Base-by-base conservation (phyloP, 2,113 vertebrate genomes). In the Euleptes europaea region DNA sequence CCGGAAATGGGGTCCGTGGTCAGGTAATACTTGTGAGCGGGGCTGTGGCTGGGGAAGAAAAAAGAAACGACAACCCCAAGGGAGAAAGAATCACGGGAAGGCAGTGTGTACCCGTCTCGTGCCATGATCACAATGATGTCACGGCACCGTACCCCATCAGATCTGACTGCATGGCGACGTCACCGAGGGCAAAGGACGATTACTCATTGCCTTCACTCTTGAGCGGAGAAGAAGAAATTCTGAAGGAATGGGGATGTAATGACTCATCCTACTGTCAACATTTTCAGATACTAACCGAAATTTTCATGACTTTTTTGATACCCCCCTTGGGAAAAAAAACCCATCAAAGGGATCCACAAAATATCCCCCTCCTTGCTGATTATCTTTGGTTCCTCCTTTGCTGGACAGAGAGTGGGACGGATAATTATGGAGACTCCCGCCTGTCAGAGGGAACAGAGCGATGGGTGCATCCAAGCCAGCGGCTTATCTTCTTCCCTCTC, bases 1-100 rank as follows among this genome's bases (percentile, higher is more conserved):
- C 98, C 97, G 0, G 96, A 97, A 93, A 98, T 97, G 0, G 99
- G 97, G 94, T 98, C 98, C 74, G 97, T 97, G 75, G 98, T 96
- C 97, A 99, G 94, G 95, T 99, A 99, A 96, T 99, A 99, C 86
- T 98, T 99, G 85, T 99, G 98, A 17, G 98, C 97, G 0, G 98
- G 99, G 88, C 98, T 99, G 96, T 98, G 99, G 94, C 99, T 99
- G 94, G 66, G 94, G 95, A 73, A 90, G 92, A 80, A 96, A 95
- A 88, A 84, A 82, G 28, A 92, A 0, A 73, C n/a, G n/a, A n/a
- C n/a, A n/a, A n/a, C n/a, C 38, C 17, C 13, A 31, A n/a, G n/a
- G 4, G 12, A 47, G 78, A 88, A 66, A 79, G 82, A 4, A 21
- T 14, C 11, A 57, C 3, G 2, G 57, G 57, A 60, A 60, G 21